Evolutionary conservation across 1,140 invertebrate genomes (phyloP).

Genomic region (Lordiphosa clarofinis): DNA sequence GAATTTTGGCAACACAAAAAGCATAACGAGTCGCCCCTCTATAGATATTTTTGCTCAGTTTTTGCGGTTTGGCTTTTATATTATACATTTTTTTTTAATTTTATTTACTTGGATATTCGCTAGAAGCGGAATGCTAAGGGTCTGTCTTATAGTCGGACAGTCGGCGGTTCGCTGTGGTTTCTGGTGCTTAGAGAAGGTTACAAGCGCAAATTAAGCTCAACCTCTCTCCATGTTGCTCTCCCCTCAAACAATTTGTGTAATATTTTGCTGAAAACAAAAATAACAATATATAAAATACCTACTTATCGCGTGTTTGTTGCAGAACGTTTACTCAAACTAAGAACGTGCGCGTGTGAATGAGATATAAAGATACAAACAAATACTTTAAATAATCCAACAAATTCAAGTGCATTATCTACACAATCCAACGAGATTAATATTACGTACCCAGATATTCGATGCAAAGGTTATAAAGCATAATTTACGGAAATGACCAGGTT

Average conservation of each 20-base stretch:
- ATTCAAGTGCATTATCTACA: conserved; percentile 50
- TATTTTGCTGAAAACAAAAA: conserved; percentile 56
- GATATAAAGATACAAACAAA: conserved; percentile 44
- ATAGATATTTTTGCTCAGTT: conserved; percentile 48
- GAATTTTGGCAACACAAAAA: conserved; percentile 58
- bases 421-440: conserved; percentile 43
- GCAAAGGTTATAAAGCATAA: conserved; percentile 60
- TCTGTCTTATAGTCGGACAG: conserved; percentile 34
- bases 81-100: conserved; percentile 45
- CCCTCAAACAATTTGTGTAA: conserved; percentile 47
- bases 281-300: conserved; percentile 23
- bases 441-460: conserved; percentile 24
- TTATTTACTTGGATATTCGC: conserved; percentile 62
- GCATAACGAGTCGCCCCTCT: conserved; percentile 44
- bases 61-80: conserved; percentile 41
- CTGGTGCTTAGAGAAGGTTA: conserved; percentile 46
- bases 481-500: conserved; percentile 74
- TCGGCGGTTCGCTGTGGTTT: conserved; percentile 30
- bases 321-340: conserved; percentile 50
- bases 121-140: conserved; percentile 36
- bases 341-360: conserved; percentile 57
- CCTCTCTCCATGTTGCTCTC: conserved; percentile 30
- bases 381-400: conserved; percentile 47
- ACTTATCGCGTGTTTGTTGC: conserved; percentile 44
- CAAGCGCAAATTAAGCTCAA: conserved; percentile 15